Conservation (phyloP, 2,888 invertebrate species). For the Electrophaes corylata region DNA sequence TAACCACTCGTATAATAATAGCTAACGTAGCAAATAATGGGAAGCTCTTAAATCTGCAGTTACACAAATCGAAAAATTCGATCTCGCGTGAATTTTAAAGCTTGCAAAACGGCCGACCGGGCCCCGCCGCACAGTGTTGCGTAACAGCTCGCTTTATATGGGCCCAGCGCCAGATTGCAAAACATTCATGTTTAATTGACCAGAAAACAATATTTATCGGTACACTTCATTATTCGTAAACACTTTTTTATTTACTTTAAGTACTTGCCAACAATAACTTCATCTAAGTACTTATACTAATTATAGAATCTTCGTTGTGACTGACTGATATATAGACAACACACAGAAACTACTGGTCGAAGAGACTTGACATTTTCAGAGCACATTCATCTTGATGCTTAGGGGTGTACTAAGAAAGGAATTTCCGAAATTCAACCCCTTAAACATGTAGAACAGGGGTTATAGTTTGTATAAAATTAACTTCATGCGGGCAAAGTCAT, state of each 20-base stretch:
- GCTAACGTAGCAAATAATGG: conserved; percentile 29
- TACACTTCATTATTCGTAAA: conserved; percentile 36
- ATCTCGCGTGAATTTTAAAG: conserved; percentile 37
- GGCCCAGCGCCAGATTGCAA: conserved; percentile 52
- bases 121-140: conserved; percentile 42
- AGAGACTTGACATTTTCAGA: no score
- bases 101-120: conserved; percentile 44
- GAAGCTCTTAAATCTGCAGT: conserved; percentile 33
- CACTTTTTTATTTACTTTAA: conserved; percentile 18
- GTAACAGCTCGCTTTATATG: conserved; percentile 50
- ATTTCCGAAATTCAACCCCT: no score
- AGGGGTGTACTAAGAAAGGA: no score
- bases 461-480: no score
- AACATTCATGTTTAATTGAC: conserved; percentile 55
- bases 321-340: no score
- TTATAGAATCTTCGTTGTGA: no score
- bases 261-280: not conserved
- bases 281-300: no score
- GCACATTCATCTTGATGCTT: no score
- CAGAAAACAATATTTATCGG: conserved; percentile 53
- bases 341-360: no score
- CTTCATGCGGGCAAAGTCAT: no score
- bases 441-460: no score
- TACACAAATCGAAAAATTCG: conserved; percentile 37
- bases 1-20: conserved; percentile 8